Evolutionary conservation across 2,113 vertebrate species (phyloP), one percentile per base, ranked within the genome.

Genomic region (Sterna hirundo): DNA sequence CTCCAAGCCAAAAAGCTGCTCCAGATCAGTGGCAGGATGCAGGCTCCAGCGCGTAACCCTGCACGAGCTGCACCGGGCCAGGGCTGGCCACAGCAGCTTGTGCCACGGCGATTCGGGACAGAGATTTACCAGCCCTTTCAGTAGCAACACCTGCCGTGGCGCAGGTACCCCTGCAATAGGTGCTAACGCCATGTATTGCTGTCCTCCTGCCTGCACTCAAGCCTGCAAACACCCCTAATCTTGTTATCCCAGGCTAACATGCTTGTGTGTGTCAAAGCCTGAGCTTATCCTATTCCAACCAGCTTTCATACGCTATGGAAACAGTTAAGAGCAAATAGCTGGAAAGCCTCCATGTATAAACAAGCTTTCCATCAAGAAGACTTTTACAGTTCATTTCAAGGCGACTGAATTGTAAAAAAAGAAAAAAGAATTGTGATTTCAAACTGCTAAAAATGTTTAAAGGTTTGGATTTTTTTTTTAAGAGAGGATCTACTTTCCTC

Each of bases 241-340:
- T 65, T 89, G 87, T 96, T 96, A 95, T 61, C 75, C 94, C 75
- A 80, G 66, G 74, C 89, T 94, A 94, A 94, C 70, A 4, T 8
- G 44, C 90, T 77, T 93, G 92, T 55, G 61, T 95, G 78, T 94
- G 92, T 86, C 85, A 83, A 93, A 96, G 44, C 78, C 94, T 87
- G 84, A 93, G 96, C 90, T 94, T 88, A 96, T 96, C 93, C 79
- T 85, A 44, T 93, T 93, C 82, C 83, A 74, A 32, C 49, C 71
- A 36, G 85, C 62, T 92, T 94, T 94, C 75, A 32, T 74, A 80
- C 26, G 2, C 88, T 92, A 8, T 29, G 68, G 94, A 94, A 93
- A 60, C 46, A 75, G 90, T 95, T 93, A 88, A 93, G 71, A 81
- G 83, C 69, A 92, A 95, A 94, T 83, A 90, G 64, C 88, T 93